Evolutionary conservation across 2,888 invertebrate genomes (phyloP), one percentile per base, ranked within the genome.

Genomic region (Ochropleura leucogaster): DNA sequence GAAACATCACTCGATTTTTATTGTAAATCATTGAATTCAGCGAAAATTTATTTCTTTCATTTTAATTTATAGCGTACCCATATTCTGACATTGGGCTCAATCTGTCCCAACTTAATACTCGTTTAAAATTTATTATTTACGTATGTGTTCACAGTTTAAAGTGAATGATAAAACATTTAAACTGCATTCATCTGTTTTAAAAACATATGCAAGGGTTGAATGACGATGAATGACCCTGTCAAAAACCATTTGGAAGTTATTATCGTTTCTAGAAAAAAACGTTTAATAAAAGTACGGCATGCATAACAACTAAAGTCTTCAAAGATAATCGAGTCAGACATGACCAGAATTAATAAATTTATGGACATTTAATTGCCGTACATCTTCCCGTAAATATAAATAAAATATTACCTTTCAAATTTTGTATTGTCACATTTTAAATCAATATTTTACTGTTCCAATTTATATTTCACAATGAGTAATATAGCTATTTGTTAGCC

Each of bases 391-490:
- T 51, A 68, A 63, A 72, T 42, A 66, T 42, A 78, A 16, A 80
- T n/a, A 73, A 78, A 16, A 80, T n/a, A 73, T 77, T 51, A 65
- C 47, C n/a, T 57, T 73, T 77, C 79, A 71, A 80, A 83, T 82
- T 87, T 79, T 67, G 66, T 80, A 80, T 75, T 83, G 82, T 85
- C 89, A 87, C 82, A 80, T 77, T 80, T 59, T 83, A 79, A 86
- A 87, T 88, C 77, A 89, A 74, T 70, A 16, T 80, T 72, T 77
- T 82, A 85, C 87, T 87, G 82, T 87, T 82, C 81, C 71, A 69
- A 82, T 80, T 87, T 68, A 80, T 80, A 85, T 84, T 81, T 80
- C 64, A 77, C 57, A 77, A 85, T 82, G 84, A 87, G 77, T 85
- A 85, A 88, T 85, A 78, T 72, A 79, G 75, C 65, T 53, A 83